A percentile compares a stretch with the other conserved stretches of the same genome.
Conservation (phyloP, 2,113 vertebrate species). For the Elachura formosa region DNA sequence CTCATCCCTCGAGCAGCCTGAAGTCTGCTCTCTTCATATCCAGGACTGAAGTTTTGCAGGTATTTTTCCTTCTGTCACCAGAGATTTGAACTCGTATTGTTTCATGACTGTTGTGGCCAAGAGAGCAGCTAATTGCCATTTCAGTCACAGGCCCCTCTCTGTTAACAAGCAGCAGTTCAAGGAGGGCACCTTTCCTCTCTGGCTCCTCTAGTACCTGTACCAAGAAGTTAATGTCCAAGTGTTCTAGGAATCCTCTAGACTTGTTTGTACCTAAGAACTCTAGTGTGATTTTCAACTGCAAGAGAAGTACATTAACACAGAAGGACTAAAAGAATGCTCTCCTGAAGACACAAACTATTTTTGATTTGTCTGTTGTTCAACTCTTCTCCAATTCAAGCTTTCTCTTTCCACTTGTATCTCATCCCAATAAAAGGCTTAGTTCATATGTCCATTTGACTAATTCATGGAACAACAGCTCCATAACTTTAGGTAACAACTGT, state of each 20-base stretch:
- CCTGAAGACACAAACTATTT: neutral
- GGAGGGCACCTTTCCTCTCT: neutral
- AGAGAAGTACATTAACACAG: neutral
- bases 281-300: neutral
- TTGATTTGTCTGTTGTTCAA: neutral
- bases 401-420: neutral
- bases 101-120: neutral
- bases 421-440: neutral
- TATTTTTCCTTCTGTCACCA: neutral
- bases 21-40: neutral
- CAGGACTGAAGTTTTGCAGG: neutral
- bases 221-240: neutral
- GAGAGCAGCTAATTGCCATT: neutral
- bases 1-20: neutral
- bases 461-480: neutral
- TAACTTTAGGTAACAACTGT: neutral
- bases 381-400: neutral
- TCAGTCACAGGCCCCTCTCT: neutral
- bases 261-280: neutral
- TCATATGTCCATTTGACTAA: neutral
- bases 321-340: neutral
- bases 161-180: neutral
- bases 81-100: neutral
- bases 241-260: neutral
- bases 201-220: neutral